These are phyloP conservation scores for Ondatra zibethicus DNA, from an alignment of 2,113 vertebrate species.

Conservation along the genomic window DNA sequence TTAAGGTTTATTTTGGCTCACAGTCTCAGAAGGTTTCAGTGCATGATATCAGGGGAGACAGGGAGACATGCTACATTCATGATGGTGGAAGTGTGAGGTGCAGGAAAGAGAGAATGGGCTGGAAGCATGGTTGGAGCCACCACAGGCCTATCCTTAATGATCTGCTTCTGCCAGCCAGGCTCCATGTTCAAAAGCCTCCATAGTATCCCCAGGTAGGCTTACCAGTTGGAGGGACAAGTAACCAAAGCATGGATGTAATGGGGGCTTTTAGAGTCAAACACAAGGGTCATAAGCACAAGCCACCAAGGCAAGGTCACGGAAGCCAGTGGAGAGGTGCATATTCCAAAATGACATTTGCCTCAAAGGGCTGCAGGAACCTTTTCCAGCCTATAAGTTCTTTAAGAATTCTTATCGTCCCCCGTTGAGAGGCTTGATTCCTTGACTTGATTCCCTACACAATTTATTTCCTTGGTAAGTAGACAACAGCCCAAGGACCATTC, in stretches of 20 bases:
- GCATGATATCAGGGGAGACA: neutral
- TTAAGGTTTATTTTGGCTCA: neutral
- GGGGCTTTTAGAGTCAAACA: neutral
- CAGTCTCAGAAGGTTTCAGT: neutral
- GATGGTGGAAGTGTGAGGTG: neutral
- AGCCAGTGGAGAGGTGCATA: neutral
- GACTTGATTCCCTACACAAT: neutral
- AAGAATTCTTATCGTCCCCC: neutral
- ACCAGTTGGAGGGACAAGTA: neutral
- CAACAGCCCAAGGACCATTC: neutral
- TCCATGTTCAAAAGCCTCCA: neutral
- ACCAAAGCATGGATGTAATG: neutral
- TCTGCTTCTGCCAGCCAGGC: neutral
- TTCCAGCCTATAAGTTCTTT: neutral
- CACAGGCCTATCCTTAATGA: neutral
- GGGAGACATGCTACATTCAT: neutral
- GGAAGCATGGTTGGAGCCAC: neutral
- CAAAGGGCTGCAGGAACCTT: neutral
- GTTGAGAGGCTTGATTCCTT: neutral
- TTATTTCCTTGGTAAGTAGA: neutral
- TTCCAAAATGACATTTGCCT: neutral
- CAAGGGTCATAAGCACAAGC: neutral
- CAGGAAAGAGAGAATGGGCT: neutral
- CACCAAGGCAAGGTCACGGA: neutral
- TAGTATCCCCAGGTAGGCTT: neutral